Base-by-base conservation (phyloP, 2,888 invertebrate species). In the Eilema caniola region DNA sequence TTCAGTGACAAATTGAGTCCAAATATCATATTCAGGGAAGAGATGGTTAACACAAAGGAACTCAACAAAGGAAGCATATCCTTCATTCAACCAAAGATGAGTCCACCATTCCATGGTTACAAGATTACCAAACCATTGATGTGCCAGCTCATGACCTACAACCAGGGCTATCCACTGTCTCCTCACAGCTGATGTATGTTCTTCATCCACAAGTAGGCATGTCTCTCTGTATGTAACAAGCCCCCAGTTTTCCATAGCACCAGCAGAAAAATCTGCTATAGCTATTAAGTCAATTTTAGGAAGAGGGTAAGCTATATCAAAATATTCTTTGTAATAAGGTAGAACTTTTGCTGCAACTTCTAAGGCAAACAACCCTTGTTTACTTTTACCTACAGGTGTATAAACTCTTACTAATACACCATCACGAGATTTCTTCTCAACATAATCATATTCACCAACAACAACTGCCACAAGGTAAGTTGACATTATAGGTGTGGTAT, bases 21-120 rank as follows among this genome's bases (percentile, higher is more conserved):
- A 99, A 87, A 99, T 99, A 88, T 99, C 98, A 93, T 98, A 99
- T 87, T 99, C 98, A 0, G 99, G 99, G 90, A 99, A 99, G 69
- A 99, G 95, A 89, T 98, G 97, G 87, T 98, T 98, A 1, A 99
- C 98, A 94, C 99, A 99, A 8, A 99, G 96, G 87, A 98, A 99
- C 91, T 99, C 99, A 62, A 99, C 98, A 96, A 99, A 99, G 0
- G 98, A 98, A 0, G 99, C 99, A 92, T 98, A 99, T 3, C 99
- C 99, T 90, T 99, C 99, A 91, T 99, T 99, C 53, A 99, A 94
- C 99, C 99, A 99, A 47, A 98, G 94, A 93, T 99, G 98, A 2
- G 98, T 99, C 99, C 99, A 99, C 99, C 99, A 99, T 91, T 99
- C 98, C 99, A 99, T 99, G 31, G 99, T 99, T 1, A 99, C 99